Evolutionary conservation across 2,113 vertebrate species (phyloP), one percentile per base, ranked within the genome.

Genomic region (Grallaria varia): DNA sequence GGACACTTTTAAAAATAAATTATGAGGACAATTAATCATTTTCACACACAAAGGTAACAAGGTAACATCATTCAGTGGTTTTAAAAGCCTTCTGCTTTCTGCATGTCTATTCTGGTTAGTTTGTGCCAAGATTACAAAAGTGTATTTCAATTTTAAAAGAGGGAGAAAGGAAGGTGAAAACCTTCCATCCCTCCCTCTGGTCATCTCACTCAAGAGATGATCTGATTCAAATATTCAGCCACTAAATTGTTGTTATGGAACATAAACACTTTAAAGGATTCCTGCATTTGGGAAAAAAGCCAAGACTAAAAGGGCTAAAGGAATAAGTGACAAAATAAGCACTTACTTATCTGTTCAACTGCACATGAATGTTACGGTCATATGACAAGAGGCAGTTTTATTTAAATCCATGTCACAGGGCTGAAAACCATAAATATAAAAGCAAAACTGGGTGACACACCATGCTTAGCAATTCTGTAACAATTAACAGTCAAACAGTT

Each of bases 1-100:
- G 91, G 96, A 93, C 96, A 93, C 13, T 87, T 94, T 53, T 0
- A 45, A 90, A 95, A 76, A 86, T 25, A 18, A 94, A 91, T 86
- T 93, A 93, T 28, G 42, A 78, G 47, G 58, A 22, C 90, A 90
- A 97, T 96, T 25, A 91, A 93, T 92, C 33, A 81, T 90, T 91
- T 85, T 91, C 86, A 87, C 59, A 83, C 33, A 91, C 23, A 58
- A 58, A 92, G 28, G 49, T 58, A 91, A 93, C 44, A 68, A 86
- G 13, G 42, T 30, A 77, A 79, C 62, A 92, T 37, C 60, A 40
- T 6, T 44, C 50, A 74, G 67, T 14, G 84, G 72, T 76, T 93
- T 96, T n/a, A 22, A 81, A 85, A 86, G 44, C 83, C 47, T 93
- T 47, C 30, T 50, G 16, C 53, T 69, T 90, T 71, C 69, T 89